Evolutionary conservation across 1,140 invertebrate species (phyloP), one percentile per base, ranked within the genome.

Genomic region (Leptopilina boulardi): DNA sequence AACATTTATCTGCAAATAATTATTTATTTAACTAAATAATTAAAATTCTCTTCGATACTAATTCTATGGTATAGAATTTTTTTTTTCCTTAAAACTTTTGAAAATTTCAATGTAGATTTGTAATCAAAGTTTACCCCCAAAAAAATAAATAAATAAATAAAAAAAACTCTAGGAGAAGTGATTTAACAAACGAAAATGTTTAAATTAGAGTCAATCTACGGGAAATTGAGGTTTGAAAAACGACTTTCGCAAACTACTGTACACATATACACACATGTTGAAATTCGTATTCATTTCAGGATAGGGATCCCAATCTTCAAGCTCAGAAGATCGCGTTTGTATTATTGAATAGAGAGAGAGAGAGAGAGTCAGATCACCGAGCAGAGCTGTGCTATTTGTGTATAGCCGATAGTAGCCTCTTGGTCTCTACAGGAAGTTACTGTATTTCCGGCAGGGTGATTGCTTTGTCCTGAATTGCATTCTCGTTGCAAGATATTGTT

Each of bases 401-500:
- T 66, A 23, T 6, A n/a, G 26, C 6, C 59, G 26, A 66, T 30
- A 30, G 59, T 66, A 66, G 23, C 59, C 59, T 30, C 59, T 66
- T 66, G 59, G 59, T n/a, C 23, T 66, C 59, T 34, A 66, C 23
- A 79, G 81, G 77, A 82, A 77, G 81, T 77, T 77, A 71, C 51
- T 59, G 75, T 83, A 81, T 83, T 83, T 81, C 82, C 77, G 82
- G 76, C 15, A 74, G 75, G 79, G n/a, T 74, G 77, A 83, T 83
- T 79, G 79, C 77, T 81, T 81, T 79, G 79, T 79, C 59, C 23
- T 42, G 73, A 81, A 81, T 81, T 76, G 82, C 56, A 79, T 83
- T 79, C 77, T 81, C 77, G 11, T 47, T 56, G 70, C 66, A 15
- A 42, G 59, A 70, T 74, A 76, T n/a, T 70, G 10, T 74, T 70